Evolutionary conservation across 2,113 vertebrate species (phyloP), one percentile per base, ranked within the genome.

Genomic region (Mormyrus lacerda): DNA sequence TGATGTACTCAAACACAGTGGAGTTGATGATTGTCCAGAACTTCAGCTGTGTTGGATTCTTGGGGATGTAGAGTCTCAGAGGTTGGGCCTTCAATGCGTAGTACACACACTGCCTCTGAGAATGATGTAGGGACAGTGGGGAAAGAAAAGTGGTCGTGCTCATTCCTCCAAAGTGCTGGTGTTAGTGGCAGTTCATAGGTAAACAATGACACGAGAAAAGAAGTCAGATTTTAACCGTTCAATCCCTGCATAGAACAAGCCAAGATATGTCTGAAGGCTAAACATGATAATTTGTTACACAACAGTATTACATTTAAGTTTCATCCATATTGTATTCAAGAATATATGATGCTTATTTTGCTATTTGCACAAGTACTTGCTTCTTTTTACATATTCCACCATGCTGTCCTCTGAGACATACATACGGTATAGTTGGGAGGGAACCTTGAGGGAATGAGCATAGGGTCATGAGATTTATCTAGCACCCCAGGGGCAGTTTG

Each of bases 11-110:
- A 13, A 99, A 99, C 21, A 95, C 96, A 0, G 97, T 97, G 4
- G 97, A 98, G 95, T 98, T 98, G 92, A 99, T 96, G 92, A 98
- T 95, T 92, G 93, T 96, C 98, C 98, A 99, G 91, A 99, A 98
- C 9, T 95, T 97, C 73, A 97, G 95, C 95, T 99, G 98, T 24
- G 95, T 96, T 0, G 95, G 96, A 88, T 98, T 97, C 95, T 98
- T 98, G 7, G 98, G 98, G 89, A 99, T 99, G 94, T 99, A 99
- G 0, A 97, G 95, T 35, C 95, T 96, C 50, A 98, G 94, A 0
- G 98, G 98, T 92, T 98, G 97, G 27, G 98, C 97, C 94, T 98
- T 99, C 85, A 99, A 93, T 0, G 98, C 95, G 0, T 97, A 99
- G 89, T 99, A 97, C 91, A 98, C 97, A 90, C 98, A 99, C 93